Evolutionary conservation across 2,113 vertebrate species (phyloP).

Genomic region (Bubo scandiacus): DNA sequence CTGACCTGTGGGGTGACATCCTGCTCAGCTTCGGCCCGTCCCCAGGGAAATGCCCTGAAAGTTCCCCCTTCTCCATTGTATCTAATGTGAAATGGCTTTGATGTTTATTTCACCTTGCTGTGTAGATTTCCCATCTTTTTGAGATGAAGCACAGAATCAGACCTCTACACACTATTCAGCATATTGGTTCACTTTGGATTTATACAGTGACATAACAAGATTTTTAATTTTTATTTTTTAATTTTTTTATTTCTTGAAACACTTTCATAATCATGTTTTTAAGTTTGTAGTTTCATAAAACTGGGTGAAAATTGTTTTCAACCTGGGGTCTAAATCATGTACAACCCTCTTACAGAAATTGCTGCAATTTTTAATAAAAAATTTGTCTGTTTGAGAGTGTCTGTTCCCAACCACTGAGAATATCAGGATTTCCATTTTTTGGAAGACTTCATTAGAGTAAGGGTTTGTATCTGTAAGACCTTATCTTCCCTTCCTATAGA

Average conservation of each 20-base stretch:
- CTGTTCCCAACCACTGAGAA: background rate
- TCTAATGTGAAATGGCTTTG: background rate
- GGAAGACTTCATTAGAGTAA: background rate
- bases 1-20: background rate
- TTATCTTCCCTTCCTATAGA: background rate
- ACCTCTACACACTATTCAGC: background rate
- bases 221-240: background rate
- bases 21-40: background rate
- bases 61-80: background rate
- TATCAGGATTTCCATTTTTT: background rate
- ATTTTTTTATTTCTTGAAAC: background rate
- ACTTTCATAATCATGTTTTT: background rate
- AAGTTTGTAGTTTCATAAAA: background rate
- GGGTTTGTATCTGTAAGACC: background rate
- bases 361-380: conserved; percentile 11
- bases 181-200: background rate
- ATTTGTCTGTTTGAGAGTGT: background rate
- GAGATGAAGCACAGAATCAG: background rate
- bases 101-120: background rate
- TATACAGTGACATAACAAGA: background rate
- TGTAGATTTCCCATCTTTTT: background rate
- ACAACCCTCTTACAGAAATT: background rate
- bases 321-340: background rate
- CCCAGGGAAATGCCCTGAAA: background rate
- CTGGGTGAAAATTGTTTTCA: background rate